phyloP scores from a whole-genome alignment of 2,113 vertebrate species.

The Phaethon lepturus region DNA sequence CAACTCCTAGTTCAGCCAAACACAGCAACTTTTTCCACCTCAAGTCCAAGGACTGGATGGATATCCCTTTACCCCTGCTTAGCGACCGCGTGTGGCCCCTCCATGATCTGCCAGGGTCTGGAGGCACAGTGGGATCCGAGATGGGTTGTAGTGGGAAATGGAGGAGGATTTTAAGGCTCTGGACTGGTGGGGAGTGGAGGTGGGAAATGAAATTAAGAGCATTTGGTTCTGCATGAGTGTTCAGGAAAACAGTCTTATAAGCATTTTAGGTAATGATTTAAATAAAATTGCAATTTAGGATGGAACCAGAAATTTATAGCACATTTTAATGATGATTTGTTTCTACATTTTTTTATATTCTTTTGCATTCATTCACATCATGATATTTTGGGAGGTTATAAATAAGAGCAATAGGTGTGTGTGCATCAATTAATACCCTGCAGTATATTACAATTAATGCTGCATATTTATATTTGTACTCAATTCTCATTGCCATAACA shows the following conservation, averaged over 20 bases:
- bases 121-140: neutral
- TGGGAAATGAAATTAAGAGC: neutral
- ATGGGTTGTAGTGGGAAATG: neutral
- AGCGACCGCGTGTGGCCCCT: rapidly evolving
- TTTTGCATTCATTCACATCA: neutral
- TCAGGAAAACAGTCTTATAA: neutral
- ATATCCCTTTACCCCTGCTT: neutral
- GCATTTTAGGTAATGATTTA: neutral
- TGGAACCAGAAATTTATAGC: neutral
- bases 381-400: neutral
- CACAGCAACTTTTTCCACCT: neutral
- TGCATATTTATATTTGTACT: neutral
- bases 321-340: neutral
- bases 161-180: neutral
- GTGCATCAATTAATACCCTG: neutral
- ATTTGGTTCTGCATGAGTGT: neutral
- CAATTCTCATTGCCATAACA: neutral
- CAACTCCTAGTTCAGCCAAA: neutral
- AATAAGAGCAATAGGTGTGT: neutral
- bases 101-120: neutral
- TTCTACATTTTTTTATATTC: neutral
- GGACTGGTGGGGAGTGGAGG: neutral
- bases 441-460: neutral
- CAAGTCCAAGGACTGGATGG: neutral
- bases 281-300: neutral